Percentiles rank a stretch among this genome's conserved stretches.
These are phyloP conservation scores for Gymnocypris eckloni DNA, from an alignment of 2,797 vertebrate genomes.

Conservation along the genomic window DNA sequence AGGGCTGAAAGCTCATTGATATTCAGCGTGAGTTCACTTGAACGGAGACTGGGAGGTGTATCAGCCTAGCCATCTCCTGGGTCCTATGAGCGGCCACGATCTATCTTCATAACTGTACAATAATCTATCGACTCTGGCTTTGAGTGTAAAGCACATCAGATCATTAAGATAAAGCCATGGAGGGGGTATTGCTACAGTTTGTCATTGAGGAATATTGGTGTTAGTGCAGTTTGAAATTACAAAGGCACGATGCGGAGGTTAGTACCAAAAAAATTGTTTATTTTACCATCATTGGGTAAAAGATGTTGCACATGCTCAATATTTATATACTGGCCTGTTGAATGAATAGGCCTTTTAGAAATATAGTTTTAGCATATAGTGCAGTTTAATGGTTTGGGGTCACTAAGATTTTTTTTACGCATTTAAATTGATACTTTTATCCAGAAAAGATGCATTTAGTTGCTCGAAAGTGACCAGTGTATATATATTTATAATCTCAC, in stretches of 20 bases:
- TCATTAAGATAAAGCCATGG: constrained; percentile 64
- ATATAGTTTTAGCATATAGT: background rate
- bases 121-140: constrained; percentile 65
- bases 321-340: background rate
- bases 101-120: constrained; percentile 69
- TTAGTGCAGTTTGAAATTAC: constrained; percentile 37
- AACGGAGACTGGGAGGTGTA: constrained; percentile 61
- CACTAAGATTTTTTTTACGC: background rate
- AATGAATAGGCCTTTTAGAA: background rate
- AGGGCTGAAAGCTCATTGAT: constrained; percentile 61
- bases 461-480: background rate
- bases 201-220: constrained; percentile 55
- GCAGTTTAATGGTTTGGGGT: background rate
- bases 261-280: background rate
- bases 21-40: constrained; percentile 54
- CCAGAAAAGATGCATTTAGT: background rate
- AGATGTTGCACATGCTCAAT: background rate
- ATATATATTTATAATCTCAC: background rate
- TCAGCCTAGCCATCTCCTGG: constrained; percentile 61
- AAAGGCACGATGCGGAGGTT: constrained; percentile 21
- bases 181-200: constrained; percentile 58
- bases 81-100: constrained; percentile 62
- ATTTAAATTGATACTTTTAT: background rate
- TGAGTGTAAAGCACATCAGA: constrained; percentile 62
- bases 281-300: background rate